Conservation (phyloP, 2,888 invertebrate genomes). For the Steinernema scapterisci region DNA sequence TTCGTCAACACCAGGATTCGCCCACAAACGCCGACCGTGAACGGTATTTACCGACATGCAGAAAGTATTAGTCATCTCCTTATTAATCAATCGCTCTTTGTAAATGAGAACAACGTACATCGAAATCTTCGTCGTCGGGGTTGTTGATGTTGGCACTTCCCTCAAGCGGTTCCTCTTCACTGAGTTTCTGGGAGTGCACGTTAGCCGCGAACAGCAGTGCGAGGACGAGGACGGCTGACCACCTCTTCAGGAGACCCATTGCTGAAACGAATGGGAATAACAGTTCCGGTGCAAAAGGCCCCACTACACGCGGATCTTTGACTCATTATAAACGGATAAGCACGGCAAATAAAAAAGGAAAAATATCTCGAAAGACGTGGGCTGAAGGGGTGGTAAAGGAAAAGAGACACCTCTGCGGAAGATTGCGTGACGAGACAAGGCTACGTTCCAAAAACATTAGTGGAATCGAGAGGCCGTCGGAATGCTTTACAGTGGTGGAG, state of each 20-base stretch:
- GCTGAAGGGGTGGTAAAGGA: background rate
- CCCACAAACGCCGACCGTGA: no score
- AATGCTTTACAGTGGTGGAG: no score
- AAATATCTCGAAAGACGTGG: background rate
- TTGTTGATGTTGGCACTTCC: slow-evolving; percentile 37
- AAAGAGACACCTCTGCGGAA: slow-evolving; percentile 5
- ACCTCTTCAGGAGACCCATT: slow-evolving; percentile 17
- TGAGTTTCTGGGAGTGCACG: background rate
- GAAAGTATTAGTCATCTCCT: no score
- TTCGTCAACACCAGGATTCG: no score
- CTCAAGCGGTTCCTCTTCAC: slow-evolving; percentile 21
- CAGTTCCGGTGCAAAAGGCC: background rate
- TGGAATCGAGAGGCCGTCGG: no score
- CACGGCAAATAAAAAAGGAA: background rate
- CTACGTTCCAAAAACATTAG: background rate
- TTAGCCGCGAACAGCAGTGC: background rate
- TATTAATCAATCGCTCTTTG: no score
- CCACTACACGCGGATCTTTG: background rate
- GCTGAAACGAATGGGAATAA: background rate
- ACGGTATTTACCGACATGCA: no score
- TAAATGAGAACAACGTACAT: background rate
- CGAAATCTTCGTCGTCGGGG: slow-evolving; percentile 39
- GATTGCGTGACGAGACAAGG: slow-evolving; percentile 17
- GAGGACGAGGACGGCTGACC: slow-evolving; percentile 3
- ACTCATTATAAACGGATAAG: slow-evolving; percentile 20